Evolutionary conservation across 2,113 vertebrate species (phyloP).

Genomic region (Sinocyclocheilus anophthalmus): DNA sequence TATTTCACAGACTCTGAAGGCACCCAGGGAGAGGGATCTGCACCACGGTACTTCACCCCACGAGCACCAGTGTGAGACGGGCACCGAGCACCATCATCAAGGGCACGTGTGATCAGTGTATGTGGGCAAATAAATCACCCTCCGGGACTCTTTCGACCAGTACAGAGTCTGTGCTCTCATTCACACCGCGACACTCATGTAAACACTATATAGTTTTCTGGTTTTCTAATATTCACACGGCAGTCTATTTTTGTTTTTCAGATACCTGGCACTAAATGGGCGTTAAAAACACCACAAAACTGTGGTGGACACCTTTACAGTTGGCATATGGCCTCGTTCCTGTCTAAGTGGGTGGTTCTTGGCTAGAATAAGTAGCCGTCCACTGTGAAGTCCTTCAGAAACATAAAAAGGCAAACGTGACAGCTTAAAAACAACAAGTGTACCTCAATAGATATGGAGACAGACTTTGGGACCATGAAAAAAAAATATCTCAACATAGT

Average conservation of each 20-base stretch:
- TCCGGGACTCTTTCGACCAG: no score
- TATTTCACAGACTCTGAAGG: no score
- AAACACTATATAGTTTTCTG: background rate
- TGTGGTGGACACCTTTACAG: background rate
- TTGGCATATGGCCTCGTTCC: background rate
- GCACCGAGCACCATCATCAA: no score
- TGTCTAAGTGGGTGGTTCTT: background rate
- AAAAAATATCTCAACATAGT: background rate
- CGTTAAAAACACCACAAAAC: constrained; percentile 1
- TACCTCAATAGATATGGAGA: background rate
- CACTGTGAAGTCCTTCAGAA: background rate
- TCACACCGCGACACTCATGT: background rate
- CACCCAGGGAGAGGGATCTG: no score
- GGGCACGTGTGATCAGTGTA: no score
- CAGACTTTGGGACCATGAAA: background rate
- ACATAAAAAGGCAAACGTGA: background rate
- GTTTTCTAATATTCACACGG: background rate
- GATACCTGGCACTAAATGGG: background rate
- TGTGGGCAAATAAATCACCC: no score
- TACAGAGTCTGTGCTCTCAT: no score
- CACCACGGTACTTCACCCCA: no score
- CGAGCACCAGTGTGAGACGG: no score
- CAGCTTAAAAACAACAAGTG: background rate
- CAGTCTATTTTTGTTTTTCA: background rate
- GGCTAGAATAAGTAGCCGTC: background rate